Conservation (phyloP, 2,888 invertebrate species). For the Apodemia duryi region DNA sequence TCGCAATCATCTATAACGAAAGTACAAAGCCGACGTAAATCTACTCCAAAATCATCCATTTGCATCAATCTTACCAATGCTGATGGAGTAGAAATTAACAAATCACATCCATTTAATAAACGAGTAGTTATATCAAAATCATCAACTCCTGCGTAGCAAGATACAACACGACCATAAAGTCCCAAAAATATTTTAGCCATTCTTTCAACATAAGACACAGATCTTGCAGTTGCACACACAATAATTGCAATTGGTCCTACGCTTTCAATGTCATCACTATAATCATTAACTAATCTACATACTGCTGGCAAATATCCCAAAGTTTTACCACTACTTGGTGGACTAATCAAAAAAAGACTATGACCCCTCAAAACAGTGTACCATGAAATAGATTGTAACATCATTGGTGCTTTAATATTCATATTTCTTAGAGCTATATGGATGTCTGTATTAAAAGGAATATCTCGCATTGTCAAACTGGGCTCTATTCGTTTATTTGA, state of each 20-base stretch:
- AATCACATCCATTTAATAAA: conserved; percentile 83
- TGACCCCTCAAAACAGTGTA: conserved; percentile 82
- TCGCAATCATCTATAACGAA: conserved; percentile 87
- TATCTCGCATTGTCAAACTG: conserved; percentile 44
- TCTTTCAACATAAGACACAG: conserved; percentile 68
- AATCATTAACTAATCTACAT: conserved; percentile 77
- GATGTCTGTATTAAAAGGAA: conserved; percentile 53
- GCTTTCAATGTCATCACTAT: conserved; percentile 45
- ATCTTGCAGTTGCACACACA: conserved; percentile 81
- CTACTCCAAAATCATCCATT: conserved; percentile 60
- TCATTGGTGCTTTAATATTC: conserved; percentile 58
- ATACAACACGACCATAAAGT: conserved; percentile 48
- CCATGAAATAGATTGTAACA: conserved; percentile 85
- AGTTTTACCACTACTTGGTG: conserved; percentile 83
- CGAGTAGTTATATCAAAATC: conserved; percentile 52
- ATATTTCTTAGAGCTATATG: conserved; percentile 49
- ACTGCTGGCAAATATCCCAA: conserved; percentile 84
- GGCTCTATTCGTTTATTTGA: conserved; percentile 52
- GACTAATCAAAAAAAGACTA: conserved; percentile 82
- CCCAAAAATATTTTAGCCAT: conserved; percentile 61
- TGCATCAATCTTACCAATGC: conserved; percentile 69
- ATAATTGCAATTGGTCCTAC: conserved; percentile 83
- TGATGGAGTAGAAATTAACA: conserved; percentile 84
- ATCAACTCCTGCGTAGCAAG: conserved; percentile 65
- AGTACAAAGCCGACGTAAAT: conserved; percentile 81